These are phyloP conservation scores for Cheirogaleus major DNA, from an alignment of 2,797 vertebrate species.

Conservation along the genomic window DNA sequence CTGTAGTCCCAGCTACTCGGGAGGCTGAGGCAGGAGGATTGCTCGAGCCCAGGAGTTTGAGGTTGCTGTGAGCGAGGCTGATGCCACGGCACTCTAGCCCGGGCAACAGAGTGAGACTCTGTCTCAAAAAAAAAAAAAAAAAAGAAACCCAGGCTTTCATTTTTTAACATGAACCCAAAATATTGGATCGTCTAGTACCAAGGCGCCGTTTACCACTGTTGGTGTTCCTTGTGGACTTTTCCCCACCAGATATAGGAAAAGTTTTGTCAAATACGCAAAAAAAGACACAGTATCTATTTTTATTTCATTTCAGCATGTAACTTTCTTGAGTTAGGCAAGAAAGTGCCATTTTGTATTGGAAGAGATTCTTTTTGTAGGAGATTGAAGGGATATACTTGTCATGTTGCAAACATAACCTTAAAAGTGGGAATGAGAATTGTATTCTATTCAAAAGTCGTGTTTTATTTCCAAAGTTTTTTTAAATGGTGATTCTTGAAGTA, in stretches of 20 bases:
- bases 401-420: neutral
- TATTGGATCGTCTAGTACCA: neutral
- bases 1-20: too few relatives aligned
- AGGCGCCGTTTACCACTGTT: neutral
- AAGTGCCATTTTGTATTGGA: neutral
- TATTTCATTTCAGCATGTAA: neutral
- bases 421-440: neutral
- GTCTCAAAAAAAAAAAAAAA: too few relatives aligned
- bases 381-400: neutral
- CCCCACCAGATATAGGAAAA: neutral
- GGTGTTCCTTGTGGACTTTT: neutral
- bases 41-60: too few relatives aligned
- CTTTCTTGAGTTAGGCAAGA: constrained; percentile 7
- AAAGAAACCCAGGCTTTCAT: neutral
- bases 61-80: too few relatives aligned
- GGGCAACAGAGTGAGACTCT: too few relatives aligned
- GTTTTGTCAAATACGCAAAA: neutral
- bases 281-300: neutral
- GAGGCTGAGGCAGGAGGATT: too few relatives aligned
- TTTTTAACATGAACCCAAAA: neutral
- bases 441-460: neutral
- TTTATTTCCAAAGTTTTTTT: neutral
- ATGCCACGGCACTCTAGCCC: too few relatives aligned
- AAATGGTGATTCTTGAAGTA: neutral
- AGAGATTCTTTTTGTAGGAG: neutral